Base-by-base conservation (phyloP, 2,113 vertebrate species). In the Limnothrissa miodon region DNA sequence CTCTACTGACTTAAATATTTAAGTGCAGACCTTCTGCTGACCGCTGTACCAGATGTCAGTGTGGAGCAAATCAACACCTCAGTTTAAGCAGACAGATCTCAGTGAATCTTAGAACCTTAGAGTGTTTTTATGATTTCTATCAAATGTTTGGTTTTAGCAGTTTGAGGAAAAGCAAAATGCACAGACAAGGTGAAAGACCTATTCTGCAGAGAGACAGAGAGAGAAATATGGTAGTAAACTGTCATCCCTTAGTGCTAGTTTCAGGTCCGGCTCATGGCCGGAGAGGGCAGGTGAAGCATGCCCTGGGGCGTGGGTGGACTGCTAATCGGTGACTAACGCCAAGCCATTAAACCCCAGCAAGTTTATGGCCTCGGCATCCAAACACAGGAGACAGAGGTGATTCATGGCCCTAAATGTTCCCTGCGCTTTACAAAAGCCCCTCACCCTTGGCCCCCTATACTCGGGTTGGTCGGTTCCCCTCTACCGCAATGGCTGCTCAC, bases 281-380 rank as follows among this genome's bases (percentile, higher is more conserved):
- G 21, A 1, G 46, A 17, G 46, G 59, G 66, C 66, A 74, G 33
- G 29, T 74, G 4, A 15, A 70, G 62, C 29, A 15, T 36, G 62
- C 10, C 62, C 62, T 70, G 62, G 29, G 62, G 62, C 17, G 66
- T 74, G 66, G 66, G 66, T 74, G 66, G 66, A 74, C 66, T 39
- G 66, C 66, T 74, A 74, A 74, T 74, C 66, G 33, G 66, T 74
- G 66, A 29, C 66, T 33, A 36, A 13, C 25, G 33, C 66, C 36
- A 17, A 33, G 29, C 29, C 36, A 36, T 74, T 36, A 74, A 74
- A 2, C 66, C 66, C 66, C 66, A 17, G n/a, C 19, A 33, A 21
- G 66, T 74, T 74, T 74, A 74, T 33, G 66, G 29, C 66, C 66
- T 74, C 66, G 25, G 66, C 33, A 74, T 10, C 53, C 25, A 29